Evolutionary conservation across 2,113 vertebrate genomes (phyloP), one percentile per base, ranked within the genome.

Genomic region (Carlito syrichta): DNA sequence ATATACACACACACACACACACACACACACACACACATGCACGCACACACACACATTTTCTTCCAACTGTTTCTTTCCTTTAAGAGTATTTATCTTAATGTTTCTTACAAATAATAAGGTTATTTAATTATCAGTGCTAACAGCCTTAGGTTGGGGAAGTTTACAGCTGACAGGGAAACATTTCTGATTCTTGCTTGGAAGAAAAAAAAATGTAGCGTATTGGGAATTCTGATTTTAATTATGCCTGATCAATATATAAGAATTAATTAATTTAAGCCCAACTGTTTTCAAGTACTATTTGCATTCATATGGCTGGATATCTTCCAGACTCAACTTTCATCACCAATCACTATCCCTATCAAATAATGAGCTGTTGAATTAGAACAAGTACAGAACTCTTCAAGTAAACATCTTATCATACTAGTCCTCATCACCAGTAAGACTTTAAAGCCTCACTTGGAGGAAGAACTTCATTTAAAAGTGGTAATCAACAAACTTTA

Each of bases 111-210:
- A 98, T 96, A 98, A 90, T 69, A 89, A 2, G 63, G 94, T 96
- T 97, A 97, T 98, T 98, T 98, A 95, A 98, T 98, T 98, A 98
- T 98, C 4, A 50, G 56, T 87, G 9, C 0, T 97, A 97, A 96
- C 95, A 97, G 71, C 90, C 93, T 84, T 77, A 66, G 38, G 79
- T 86, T 92, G 86, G 79, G 66, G 40, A 93, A 84, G 85, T 95
- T 86, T 81, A 90, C 54, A 95, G 89, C 54, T 91, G 45, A 40
- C n/a, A 79, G 14, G 20, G 30, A 77, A 94, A 76, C 10, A n/a
- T 77, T 90, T 94, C 74, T 96, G 73, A 83, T 94, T 35, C 96
- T 38, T 60, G 52, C 16, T 96, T 58, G 4, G 58, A 78, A 93
- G 62, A 22, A 66, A 38, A 66, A 76, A 82, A 66, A 69, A 60